Evolutionary conservation across 2,888 invertebrate species (phyloP), one percentile per base, ranked within the genome.

Genomic region (Drosophila nr. medialis): DNA sequence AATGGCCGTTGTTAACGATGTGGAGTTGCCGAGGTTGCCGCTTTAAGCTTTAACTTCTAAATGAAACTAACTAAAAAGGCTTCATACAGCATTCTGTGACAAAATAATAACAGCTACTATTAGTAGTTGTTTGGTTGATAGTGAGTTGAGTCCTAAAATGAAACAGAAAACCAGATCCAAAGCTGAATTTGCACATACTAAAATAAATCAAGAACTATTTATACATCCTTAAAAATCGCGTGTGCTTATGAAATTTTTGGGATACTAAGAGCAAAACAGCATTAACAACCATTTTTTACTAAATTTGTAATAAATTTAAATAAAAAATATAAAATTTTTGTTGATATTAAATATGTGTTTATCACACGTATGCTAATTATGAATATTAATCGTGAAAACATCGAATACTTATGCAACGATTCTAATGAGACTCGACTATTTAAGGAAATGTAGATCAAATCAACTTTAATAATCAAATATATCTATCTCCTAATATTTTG

Each of bases 1-100:
- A 84, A 84, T 86, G 89, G 84, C 61, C 73, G 87, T 75, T 89
- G 64, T 86, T 89, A 89, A 89, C 83, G 84, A 89, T 81, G 89
- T 72, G 68, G 71, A 84, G 79, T 75, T 71, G 75, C 56, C 68
- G 64, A 65, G 78, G 64, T 66, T 62, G 72, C 73, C 86, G 83
- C 89, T 83, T 77, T 61, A 80, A 80, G 75, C 76, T 80, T n/a
- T n/a, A 65, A 72, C 78, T 70, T 68, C 69, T 69, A 79, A 79
- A 83, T 82, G 75, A 79, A 87, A 87, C 73, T 80, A 80, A 86
- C 67, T 83, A 75, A 83, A 82, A 81, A 71, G 75, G 75, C 89
- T 73, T 77, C 64, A 73, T 72, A 68, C 50, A 34, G 4, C 34
- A 48, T 32, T 29, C 40, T 32, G 8, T 53, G 54, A 49, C 42